Conservation (phyloP, 2,888 invertebrate species). For the Hyppa rectilinea region DNA sequence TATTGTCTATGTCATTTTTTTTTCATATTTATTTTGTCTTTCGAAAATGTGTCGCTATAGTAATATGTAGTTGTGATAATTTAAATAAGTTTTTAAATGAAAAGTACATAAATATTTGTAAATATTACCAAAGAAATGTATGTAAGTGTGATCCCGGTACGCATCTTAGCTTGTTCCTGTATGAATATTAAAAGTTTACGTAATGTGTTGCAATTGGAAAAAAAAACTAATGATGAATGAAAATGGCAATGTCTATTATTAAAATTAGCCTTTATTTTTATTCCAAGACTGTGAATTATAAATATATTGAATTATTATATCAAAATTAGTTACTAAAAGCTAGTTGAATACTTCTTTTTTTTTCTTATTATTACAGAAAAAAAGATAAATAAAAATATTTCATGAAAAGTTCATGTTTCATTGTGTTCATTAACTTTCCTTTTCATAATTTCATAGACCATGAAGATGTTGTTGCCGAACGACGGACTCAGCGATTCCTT, state of each 20-base stretch:
- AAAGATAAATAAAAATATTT: conserved; percentile 65
- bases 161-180: conserved; percentile 53
- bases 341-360: conserved; percentile 64
- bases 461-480: background rate
- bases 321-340: conserved; percentile 65
- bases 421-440: conserved; percentile 16
- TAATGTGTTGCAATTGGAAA: conserved; percentile 52
- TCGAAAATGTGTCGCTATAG: conserved; percentile 36
- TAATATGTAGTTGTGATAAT: conserved; percentile 57
- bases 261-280: conserved; percentile 75
- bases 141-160: conserved; percentile 66
- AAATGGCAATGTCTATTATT: conserved; percentile 57
- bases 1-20: conserved; percentile 13
- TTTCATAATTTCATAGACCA: background rate
- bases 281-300: conserved; percentile 80
- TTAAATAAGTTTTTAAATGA: conserved; percentile 58
- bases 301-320: conserved; percentile 68
- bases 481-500: background rate
- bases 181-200: conserved; percentile 38
- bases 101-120: conserved; percentile 75
- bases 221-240: conserved; percentile 50
- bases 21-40: conserved; percentile 29
- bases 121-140: conserved; percentile 86
- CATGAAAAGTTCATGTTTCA: conserved; percentile 41
- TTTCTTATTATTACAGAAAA: conserved; percentile 67